Evolutionary conservation across 2,888 invertebrate genomes (phyloP).

Genomic region (Trisateles emortualis): DNA sequence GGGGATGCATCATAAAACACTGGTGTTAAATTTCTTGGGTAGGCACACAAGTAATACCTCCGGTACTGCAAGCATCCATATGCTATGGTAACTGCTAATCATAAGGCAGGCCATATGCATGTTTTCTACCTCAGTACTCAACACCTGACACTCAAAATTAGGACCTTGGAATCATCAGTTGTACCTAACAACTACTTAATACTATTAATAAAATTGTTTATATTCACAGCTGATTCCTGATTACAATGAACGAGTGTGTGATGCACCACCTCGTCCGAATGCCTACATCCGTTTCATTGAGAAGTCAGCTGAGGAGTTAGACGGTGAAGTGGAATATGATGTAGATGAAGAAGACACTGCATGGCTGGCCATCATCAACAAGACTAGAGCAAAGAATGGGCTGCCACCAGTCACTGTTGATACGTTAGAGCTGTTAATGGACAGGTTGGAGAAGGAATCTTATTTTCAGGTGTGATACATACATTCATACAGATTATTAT

Average conservation of each 20-base stretch:
- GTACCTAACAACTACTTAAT: no score
- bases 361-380: slow-evolving; percentile 96
- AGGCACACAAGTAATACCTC: no score
- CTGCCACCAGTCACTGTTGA: slow-evolving; percentile 94
- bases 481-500: no score
- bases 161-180: no score
- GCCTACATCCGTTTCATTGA: slow-evolving; percentile 98
- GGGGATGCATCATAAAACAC: no score
- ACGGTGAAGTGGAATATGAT: slow-evolving; percentile 98
- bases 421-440: slow-evolving; percentile 98
- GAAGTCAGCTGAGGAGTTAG: slow-evolving; percentile 96
- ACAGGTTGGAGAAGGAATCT: slow-evolving; percentile 98
- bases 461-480: slow-evolving; percentile 91
- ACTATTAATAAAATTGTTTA: slow-evolving; percentile 5
- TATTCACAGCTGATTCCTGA: slow-evolving; percentile 88
- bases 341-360: slow-evolving; percentile 99
- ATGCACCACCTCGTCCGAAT: slow-evolving; percentile 94
- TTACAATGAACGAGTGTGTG: slow-evolving; percentile 91
- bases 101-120: no score
- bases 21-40: no score
- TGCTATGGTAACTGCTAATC: no score
- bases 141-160: no score
- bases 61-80: no score
- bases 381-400: slow-evolving; percentile 90
- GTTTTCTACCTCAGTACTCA: no score